A percentile compares a stretch with the other conserved stretches of the same genome.
These are phyloP conservation scores for Enteromius mattozi DNA, from an alignment of 2,797 vertebrate genomes.

Conservation along the genomic window DNA sequence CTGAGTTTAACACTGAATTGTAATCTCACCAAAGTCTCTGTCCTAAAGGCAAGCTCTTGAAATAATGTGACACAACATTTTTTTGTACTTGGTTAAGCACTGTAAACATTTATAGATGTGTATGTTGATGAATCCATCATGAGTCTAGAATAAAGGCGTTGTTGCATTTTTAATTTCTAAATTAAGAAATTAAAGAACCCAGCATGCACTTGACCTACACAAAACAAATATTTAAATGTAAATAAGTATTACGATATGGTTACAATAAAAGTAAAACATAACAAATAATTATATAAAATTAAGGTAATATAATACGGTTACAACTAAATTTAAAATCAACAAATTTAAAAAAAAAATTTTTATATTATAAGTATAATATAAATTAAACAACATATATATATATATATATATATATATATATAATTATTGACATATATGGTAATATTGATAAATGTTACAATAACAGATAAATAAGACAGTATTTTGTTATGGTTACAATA, in stretches of 20 bases:
- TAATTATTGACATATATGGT: too few species aligned
- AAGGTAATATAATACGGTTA: too few species aligned
- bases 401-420: too few species aligned
- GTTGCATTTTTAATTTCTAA: neutral
- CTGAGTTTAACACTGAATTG: neutral
- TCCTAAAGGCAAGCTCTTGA: neutral
- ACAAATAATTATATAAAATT: neutral
- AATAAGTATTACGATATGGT: neutral
- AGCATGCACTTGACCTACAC: neutral
- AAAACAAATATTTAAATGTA: neutral
- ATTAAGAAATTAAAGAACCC: neutral
- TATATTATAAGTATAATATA: too few species aligned
- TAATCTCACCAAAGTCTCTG: neutral
- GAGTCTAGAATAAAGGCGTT: neutral
- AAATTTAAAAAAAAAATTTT: too few species aligned
- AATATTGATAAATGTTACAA: too few species aligned
- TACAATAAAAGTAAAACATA: neutral
- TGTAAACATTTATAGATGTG: neutral
- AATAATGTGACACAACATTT: neutral
- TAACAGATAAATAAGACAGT: too few species aligned
- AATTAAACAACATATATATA: too few species aligned
- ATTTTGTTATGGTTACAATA: too few species aligned
- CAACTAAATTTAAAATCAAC: too few species aligned
- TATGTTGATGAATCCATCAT: neutral
- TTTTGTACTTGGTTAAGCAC: neutral